Percentiles rank a stretch among this genome's conserved stretches.
Conservation (phyloP, 1,140 invertebrate genomes). For the Ooceraea biroi region DNA sequence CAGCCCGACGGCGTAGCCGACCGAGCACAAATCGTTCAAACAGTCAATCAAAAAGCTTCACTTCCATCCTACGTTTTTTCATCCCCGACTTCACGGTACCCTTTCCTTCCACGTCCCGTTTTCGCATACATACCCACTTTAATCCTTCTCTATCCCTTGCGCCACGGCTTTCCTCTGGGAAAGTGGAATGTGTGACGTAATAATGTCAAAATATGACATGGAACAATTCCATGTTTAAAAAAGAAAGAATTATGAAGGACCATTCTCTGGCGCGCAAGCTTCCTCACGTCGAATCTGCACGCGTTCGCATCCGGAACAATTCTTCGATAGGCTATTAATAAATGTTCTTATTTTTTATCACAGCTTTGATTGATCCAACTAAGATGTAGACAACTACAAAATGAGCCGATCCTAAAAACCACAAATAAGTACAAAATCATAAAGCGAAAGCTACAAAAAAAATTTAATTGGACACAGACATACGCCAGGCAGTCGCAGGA, state of each 20-base stretch:
- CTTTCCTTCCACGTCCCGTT: conserved; percentile 50
- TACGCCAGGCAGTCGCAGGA: background rate
- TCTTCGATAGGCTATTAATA: background rate
- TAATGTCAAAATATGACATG: conserved; percentile 55
- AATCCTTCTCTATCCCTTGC: conserved; percentile 46
- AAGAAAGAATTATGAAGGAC: conserved; percentile 8
- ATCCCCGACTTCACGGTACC: conserved; percentile 51
- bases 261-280: background rate
- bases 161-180: conserved; percentile 41
- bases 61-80: conserved; percentile 73
- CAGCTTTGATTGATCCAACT: background rate
- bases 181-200: conserved; percentile 52
- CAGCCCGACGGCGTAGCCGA: conserved; percentile 78
- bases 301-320: background rate
- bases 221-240: conserved; percentile 39
- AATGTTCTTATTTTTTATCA: conserved; percentile 12
- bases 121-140: conserved; percentile 34
- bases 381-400: background rate
- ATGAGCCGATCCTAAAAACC: background rate
- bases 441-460: background rate
- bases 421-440: background rate
- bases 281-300: background rate
- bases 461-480: background rate
- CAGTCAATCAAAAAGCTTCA: conserved; percentile 84
- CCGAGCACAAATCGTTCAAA: conserved; percentile 85